A percentile compares a stretch with the other conserved stretches of the same genome.
These are phyloP conservation scores for Cheilosia grossa DNA, from an alignment of 2,888 invertebrate species.

Conservation along the genomic window DNA sequence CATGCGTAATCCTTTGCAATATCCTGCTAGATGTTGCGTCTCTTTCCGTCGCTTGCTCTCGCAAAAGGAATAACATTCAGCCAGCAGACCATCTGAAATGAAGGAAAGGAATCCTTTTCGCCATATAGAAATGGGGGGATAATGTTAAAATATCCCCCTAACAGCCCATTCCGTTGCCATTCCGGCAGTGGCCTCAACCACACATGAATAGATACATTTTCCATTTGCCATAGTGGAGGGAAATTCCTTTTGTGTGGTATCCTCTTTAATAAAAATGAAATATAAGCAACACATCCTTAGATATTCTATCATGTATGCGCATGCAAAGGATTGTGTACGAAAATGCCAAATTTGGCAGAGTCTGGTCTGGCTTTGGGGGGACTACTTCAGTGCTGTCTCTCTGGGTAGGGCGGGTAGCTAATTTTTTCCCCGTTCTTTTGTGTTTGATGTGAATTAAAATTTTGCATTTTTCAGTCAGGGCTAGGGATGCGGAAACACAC, in stretches of 20 bases:
- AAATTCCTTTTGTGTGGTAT: conserved; percentile 57
- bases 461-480: conserved; percentile 53
- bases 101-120: conserved; percentile 67
- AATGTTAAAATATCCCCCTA: conserved; percentile 63
- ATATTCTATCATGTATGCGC: conserved; percentile 41
- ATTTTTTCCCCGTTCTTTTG: conserved; percentile 48
- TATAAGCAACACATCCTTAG: conserved; percentile 57
- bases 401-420: conserved; percentile 39
- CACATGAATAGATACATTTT: conserved; percentile 72
- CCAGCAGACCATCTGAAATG: conserved; percentile 37
- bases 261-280: conserved; percentile 72
- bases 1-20: conserved; percentile 76
- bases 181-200: conserved; percentile 13
- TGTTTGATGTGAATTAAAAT: conserved; percentile 67
- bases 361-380: conserved; percentile 47
- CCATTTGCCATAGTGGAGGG: conserved; percentile 47
- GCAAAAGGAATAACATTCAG: conserved; percentile 51
- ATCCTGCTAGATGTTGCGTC: conserved; percentile 56
- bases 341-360: conserved; percentile 58
- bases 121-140: conserved; percentile 59
- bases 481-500: conserved; percentile 20
- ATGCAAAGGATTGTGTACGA: conserved; percentile 16
- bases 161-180: neutral
- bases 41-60: conserved; percentile 33
- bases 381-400: conserved; percentile 60